Evolutionary conservation across 2,797 vertebrate species (phyloP), one percentile per base, ranked within the genome.

Genomic region (Gymnothorax reevesii): DNA sequence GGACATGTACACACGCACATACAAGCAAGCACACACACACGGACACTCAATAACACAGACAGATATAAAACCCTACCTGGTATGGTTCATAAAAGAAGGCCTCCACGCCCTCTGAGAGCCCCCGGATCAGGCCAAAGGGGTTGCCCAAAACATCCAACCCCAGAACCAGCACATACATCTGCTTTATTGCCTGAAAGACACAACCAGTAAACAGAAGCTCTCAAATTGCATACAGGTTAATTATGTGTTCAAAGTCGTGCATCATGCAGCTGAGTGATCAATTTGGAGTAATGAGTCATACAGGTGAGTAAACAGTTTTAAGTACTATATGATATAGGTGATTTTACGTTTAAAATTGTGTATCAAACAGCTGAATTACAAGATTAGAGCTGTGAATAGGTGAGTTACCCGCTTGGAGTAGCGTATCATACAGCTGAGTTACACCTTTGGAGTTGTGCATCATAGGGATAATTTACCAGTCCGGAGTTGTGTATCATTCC

Each of bases 51-150:
- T 9, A 9, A 59, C 3, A 59, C 57, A 59, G 9, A 59, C 57
- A 59, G 9, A 59, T 15, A 13, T 8, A 69, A 4, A 69, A 73
- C 27, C 27, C 33, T 92, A 99, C 98, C 97, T 99, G 97, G 89
- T 99, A 99, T 15, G 98, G 98, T 91, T 99, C 98, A 93, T 99
- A 99, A 93, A 99, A 99, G 92, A 99, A 98, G n/a, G 98, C 98
- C 94, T 99, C 98, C 8, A 99, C 98, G 59, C 98, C 98, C 94
- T 99, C 97, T 22, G 98, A 99, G 89, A 99, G 95, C 86, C 98
- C 98, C 91, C 98, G 95, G 91, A 99, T 98, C 90, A 99, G 96
- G 82, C 98, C 98, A 92, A 98, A 99, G 0, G 98, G 98, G 94
- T 99, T 99, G 88, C 98, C 98, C 89, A 99, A 96, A 17, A 99